phyloP scores from a whole-genome alignment of 2,888 invertebrate species.

The Clunio marinus region DNA sequence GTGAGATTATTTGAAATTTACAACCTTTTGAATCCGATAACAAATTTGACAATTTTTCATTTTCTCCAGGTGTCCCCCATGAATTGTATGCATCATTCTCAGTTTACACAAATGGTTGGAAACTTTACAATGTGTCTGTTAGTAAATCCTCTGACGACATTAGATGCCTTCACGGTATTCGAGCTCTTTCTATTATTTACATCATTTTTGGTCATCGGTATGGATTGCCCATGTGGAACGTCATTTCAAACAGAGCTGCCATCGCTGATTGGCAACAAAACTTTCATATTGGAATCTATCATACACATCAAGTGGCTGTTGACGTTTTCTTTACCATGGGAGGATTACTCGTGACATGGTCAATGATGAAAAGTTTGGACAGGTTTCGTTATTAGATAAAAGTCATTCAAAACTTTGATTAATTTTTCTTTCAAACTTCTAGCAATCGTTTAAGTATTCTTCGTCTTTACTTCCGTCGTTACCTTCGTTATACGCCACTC shows the following conservation, averaged over 20 bases:
- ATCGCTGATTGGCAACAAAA: not conserved
- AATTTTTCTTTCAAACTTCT: not conserved
- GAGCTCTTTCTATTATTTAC: conserved; percentile 53
- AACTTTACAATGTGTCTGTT: conserved; percentile 48
- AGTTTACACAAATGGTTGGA: conserved; percentile 50
- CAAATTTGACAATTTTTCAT: conserved; percentile 40
- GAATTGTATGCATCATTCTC: conserved; percentile 50
- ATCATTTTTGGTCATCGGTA: conserved; percentile 50
- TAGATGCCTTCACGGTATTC: conserved; percentile 51
- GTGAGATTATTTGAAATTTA: not conserved
- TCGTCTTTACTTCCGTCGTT: too few relatives aligned
- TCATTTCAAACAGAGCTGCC: not conserved
- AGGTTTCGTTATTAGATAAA: not conserved
- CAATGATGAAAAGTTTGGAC: not conserved
- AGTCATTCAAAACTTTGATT: not conserved
- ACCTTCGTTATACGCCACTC: conserved; percentile 35
- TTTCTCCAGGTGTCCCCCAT: too few relatives aligned
- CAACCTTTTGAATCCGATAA: conserved; percentile 42
- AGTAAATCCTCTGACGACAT: conserved; percentile 49
- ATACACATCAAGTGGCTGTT: not conserved
- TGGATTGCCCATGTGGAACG: not conserved
- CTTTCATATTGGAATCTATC: not conserved
- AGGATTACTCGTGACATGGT: not conserved
- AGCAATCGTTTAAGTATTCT: not conserved
- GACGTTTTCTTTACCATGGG: conserved; percentile 20